A percentile compares a stretch with the other conserved stretches of the same genome.
Evolutionary conservation across 2,888 invertebrate species (phyloP).

Genomic region (Rhimphoctona megacephalus): DNA sequence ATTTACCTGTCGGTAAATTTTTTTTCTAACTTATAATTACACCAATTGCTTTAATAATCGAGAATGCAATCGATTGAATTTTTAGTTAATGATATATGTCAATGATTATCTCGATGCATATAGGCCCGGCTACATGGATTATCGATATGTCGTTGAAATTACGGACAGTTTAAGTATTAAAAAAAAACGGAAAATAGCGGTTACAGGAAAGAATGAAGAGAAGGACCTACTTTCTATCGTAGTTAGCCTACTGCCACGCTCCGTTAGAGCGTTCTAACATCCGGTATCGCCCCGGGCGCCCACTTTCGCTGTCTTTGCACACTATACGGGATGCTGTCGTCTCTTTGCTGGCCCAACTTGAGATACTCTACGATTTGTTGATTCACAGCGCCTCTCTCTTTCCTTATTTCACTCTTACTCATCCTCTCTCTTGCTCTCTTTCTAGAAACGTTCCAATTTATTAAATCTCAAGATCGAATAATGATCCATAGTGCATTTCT

Average conservation of each 20-base stretch:
- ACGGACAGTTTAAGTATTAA: constrained; percentile 29
- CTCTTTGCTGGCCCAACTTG: constrained; percentile 41
- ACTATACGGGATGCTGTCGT: constrained; percentile 43
- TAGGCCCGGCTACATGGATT: constrained; percentile 14
- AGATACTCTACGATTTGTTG: constrained; percentile 45
- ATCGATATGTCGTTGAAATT: constrained; percentile 30
- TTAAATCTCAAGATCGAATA: neutral
- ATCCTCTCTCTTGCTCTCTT: neutral
- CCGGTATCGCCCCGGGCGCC: constrained; percentile 80
- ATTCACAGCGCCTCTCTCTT: constrained; percentile 22
- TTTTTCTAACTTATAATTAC: neutral
- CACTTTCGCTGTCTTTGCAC: constrained; percentile 77
- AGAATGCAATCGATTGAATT: constrained; percentile 36
- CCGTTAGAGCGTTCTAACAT: constrained; percentile 74
- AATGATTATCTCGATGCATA: constrained; percentile 60
- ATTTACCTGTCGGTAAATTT: neutral
- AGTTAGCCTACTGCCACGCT: constrained; percentile 78
- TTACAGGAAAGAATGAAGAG: constrained; percentile 59
- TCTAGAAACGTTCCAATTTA: neutral
- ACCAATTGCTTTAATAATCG: constrained; percentile 3
- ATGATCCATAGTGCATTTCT: too few species aligned
- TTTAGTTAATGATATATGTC: constrained; percentile 56
- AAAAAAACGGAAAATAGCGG: constrained; percentile 54
- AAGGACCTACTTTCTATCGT: constrained; percentile 82
- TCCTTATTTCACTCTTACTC: constrained; percentile 15